phyloP scores from a whole-genome alignment of 2,888 invertebrate genomes.

The Alentia gelatinosa region DNA sequence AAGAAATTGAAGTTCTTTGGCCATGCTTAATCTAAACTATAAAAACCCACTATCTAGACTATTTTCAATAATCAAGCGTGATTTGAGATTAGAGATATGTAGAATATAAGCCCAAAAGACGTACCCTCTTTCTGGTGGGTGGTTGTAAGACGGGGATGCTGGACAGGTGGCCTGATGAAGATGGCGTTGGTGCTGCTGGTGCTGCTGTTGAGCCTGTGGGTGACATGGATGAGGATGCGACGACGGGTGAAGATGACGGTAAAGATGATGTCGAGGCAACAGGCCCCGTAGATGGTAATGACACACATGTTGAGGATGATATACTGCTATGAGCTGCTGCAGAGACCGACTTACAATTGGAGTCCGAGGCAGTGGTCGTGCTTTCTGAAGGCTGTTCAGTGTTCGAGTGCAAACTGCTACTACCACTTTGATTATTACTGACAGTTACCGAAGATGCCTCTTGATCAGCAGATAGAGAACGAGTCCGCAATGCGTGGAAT shows the following conservation, averaged over 20 bases:
- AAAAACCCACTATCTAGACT: too few species aligned
- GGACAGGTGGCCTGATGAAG: neutral
- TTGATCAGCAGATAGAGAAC: slow-evolving; percentile 26
- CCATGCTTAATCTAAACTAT: too few species aligned
- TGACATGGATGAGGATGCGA: slow-evolving; percentile 19
- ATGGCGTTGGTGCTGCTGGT: neutral
- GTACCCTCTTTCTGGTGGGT: slow-evolving; percentile 48
- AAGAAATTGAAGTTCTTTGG: too few species aligned
- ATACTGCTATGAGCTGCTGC: slow-evolving; percentile 19
- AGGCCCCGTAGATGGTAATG: neutral
- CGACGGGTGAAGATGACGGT: neutral
- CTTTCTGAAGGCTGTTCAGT: slow-evolving; percentile 13
- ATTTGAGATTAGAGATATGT: too few species aligned
- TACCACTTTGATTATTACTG: neutral
- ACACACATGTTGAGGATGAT: slow-evolving; percentile 32
- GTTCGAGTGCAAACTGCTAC: neutral
- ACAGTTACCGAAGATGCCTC: slow-evolving; percentile 9
- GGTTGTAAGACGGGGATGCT: neutral
- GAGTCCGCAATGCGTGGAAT: neutral
- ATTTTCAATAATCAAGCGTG: too few species aligned
- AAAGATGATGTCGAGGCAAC: neutral
- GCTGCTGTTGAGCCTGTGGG: slow-evolving; percentile 34
- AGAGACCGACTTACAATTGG: neutral
- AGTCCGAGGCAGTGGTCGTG: neutral
- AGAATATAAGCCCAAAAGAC: too few species aligned